Evolutionary conservation across 2,113 vertebrate genomes (phyloP).

Genomic region (Mormyrus lacerda): DNA sequence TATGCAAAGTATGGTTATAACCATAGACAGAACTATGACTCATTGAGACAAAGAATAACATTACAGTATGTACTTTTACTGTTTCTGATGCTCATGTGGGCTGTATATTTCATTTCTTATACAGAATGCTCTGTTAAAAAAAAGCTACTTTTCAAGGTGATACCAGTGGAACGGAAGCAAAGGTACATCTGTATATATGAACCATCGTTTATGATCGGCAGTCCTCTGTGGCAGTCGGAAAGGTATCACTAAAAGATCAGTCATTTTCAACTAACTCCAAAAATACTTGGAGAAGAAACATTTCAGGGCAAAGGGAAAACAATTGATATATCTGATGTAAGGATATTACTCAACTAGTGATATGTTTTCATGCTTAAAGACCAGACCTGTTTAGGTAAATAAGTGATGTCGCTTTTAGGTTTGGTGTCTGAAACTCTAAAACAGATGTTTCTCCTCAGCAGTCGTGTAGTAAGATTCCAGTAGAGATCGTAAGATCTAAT

Average conservation of each 20-base stretch:
- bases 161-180: background rate
- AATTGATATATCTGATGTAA: constrained; percentile 11
- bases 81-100: background rate
- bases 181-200: background rate
- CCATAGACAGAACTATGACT: constrained; percentile 5
- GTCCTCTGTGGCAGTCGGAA: background rate
- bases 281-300: background rate
- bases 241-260: background rate
- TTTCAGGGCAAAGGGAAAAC: constrained; percentile 19
- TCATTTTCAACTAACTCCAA: background rate
- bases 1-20: background rate
- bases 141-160: constrained; percentile 17
- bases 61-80: background rate
- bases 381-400: background rate
- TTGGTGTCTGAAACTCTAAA: background rate
- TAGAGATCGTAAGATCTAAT: background rate
- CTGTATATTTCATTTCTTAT: background rate
- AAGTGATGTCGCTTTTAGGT: background rate
- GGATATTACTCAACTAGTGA: background rate
- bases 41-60: background rate
- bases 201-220: background rate
- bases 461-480: background rate
- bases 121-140: background rate
- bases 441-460: background rate
- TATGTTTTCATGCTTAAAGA: constrained; percentile 7